phyloP scores from a whole-genome alignment of 2,888 invertebrate genomes.

The Scrobipalpa costella region DNA sequence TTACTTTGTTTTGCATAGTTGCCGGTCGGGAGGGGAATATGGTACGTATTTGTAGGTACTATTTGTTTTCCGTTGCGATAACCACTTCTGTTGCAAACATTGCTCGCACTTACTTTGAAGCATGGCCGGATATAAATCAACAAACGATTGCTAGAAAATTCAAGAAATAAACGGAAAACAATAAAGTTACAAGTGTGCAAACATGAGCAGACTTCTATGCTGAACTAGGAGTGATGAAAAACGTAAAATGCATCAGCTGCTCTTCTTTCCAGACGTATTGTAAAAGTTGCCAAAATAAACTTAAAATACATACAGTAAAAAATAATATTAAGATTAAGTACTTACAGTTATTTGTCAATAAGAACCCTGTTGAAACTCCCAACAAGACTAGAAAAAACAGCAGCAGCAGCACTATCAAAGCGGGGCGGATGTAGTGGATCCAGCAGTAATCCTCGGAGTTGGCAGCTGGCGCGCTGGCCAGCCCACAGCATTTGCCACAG shows the following conservation, averaged over 20 bases:
- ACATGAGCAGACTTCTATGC: neutral
- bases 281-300: too few relatives aligned
- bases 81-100: conserved; percentile 10
- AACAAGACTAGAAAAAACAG: conserved; percentile 79
- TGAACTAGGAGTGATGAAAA: too few relatives aligned
- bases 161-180: neutral
- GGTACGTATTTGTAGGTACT: neutral
- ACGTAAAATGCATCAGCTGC: too few relatives aligned
- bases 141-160: neutral
- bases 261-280: too few relatives aligned
- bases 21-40: neutral
- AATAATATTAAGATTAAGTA: conserved; percentile 39
- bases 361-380: conserved; percentile 79
- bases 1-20: conserved; percentile 18
- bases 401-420: conserved; percentile 75
- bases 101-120: conserved; percentile 6
- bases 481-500: conserved; percentile 67
- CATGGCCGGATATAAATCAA: conserved; percentile 1
- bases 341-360: conserved; percentile 82
- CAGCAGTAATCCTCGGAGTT: conserved; percentile 77
- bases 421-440: conserved; percentile 79
- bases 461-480: conserved; percentile 62
- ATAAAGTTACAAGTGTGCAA: neutral
- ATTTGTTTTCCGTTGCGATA: conserved; percentile 1
- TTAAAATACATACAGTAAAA: neutral